A percentile compares a stretch with the other conserved stretches of the same genome.
phyloP scores from a whole-genome alignment of 2,113 vertebrate genomes.

The Dascyllus trimaculatus region DNA sequence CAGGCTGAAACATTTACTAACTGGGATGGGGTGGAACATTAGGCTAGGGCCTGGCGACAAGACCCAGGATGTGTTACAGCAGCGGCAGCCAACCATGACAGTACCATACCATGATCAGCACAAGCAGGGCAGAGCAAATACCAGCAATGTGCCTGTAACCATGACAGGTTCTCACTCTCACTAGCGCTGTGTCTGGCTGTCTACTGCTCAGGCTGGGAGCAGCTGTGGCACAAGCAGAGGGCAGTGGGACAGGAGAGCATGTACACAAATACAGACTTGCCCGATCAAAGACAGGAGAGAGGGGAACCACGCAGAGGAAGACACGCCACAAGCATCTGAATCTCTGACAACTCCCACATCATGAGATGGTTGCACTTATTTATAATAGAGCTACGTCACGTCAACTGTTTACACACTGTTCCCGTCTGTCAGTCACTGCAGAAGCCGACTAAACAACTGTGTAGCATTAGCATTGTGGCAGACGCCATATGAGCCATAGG shows the following conservation, averaged over 20 bases:
- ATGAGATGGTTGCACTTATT: background rate
- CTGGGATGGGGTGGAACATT: conserved; percentile 31
- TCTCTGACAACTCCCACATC: background rate
- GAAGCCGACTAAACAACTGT: conserved; percentile 6
- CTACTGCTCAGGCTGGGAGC: conserved; percentile 43
- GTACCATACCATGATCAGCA: conserved; percentile 1
- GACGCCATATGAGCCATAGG: conserved; percentile 30
- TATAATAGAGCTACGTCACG: background rate
- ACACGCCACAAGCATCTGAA: conserved; percentile 4
- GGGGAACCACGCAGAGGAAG: background rate
- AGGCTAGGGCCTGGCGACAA: conserved; percentile 27
- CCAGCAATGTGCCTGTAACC: background rate
- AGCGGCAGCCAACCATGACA: conserved; percentile 30
- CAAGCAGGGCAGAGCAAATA: conserved; percentile 4
- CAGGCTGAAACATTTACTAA: conserved; percentile 46
- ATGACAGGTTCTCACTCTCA: conserved; percentile 12
- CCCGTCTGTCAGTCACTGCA: background rate
- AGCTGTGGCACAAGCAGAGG: conserved; percentile 57
- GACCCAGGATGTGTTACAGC: conserved; percentile 16
- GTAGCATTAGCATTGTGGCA: conserved; percentile 9
- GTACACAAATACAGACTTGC: conserved; percentile 25
- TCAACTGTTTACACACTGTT: background rate
- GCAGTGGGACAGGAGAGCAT: conserved; percentile 10
- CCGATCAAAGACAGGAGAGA: conserved; percentile 4
- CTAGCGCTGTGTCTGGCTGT: conserved; percentile 23